Evolutionary conservation across 2,888 invertebrate species (phyloP).

Genomic region (Cyrtodaria siliqua): DNA sequence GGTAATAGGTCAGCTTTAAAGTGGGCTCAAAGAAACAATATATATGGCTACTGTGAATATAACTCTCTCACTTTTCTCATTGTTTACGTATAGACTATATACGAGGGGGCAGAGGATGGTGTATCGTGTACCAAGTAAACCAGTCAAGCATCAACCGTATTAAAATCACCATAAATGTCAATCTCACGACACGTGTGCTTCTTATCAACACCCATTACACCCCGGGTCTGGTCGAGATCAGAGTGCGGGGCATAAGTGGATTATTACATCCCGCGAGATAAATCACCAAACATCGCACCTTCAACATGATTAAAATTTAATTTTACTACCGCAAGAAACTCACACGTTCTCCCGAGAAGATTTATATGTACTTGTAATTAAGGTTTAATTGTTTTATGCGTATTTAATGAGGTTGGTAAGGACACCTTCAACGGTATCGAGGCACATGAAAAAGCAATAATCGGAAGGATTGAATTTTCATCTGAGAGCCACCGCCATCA

Average conservation of each 20-base stretch:
- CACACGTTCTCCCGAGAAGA: slow-evolving; percentile 12
- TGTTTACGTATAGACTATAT: no score
- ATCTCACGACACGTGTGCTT: slow-evolving; percentile 1
- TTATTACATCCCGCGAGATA: slow-evolving; percentile 23
- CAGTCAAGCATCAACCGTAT: slow-evolving; percentile 3
- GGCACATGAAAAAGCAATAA: no score
- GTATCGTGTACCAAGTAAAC: no score
- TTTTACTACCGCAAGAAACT: slow-evolving; percentile 17
- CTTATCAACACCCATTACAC: not conserved
- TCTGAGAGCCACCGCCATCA: no score
- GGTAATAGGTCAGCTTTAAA: no score
- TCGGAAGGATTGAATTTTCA: no score
- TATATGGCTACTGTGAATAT: no score
- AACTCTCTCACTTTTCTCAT: no score
- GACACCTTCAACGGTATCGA: slow-evolving; percentile 14
- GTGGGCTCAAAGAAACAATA: no score
- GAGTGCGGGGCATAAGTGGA: not conserved
- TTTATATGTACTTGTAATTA: slow-evolving; percentile 16
- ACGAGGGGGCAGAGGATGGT: not conserved
- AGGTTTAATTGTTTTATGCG: slow-evolving; percentile 17
- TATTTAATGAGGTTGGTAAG: slow-evolving; percentile 11
- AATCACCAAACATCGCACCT: slow-evolving; percentile 19
- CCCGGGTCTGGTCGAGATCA: not conserved
- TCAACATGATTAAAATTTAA: slow-evolving; percentile 18
- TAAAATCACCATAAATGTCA: slow-evolving; percentile 7